Evolutionary conservation across 2,797 vertebrate species (phyloP).

Genomic region (Sphenodon punctatus): DNA sequence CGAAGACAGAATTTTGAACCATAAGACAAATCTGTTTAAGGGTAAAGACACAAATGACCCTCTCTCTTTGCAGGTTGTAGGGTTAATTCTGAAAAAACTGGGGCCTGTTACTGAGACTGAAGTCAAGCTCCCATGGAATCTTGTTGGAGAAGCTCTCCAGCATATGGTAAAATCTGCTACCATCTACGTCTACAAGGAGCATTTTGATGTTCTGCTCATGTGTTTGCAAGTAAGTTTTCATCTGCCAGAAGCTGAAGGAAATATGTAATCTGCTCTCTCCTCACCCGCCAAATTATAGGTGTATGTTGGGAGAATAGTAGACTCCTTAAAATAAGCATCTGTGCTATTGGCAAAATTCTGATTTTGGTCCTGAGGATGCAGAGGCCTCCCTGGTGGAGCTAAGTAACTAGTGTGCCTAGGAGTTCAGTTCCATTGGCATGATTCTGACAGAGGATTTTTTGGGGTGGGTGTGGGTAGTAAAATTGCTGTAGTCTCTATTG

Average conservation of each 20-base stretch:
- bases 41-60: not conserved
- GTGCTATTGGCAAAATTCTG: not conserved
- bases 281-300: not conserved
- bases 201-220: constrained; percentile 87
- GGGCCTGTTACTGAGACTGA: constrained; percentile 82
- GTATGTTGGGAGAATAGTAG: not conserved
- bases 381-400: not conserved
- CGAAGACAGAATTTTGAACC: not conserved
- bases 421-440: too few relatives aligned
- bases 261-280: not conserved
- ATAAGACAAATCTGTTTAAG: too few relatives aligned
- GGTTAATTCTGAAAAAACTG: constrained; percentile 84
- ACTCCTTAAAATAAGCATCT: not conserved
- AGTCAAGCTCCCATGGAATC: constrained; percentile 80
- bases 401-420: too few relatives aligned
- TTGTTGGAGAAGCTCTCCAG: constrained; percentile 84
- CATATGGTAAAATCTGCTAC: constrained; percentile 85
- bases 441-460: too few relatives aligned
- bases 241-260: not conserved
- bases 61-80: constrained; percentile 79
- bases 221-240: constrained; percentile 82
- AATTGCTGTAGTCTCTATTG: too few relatives aligned
- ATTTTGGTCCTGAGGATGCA: not conserved
- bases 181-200: constrained; percentile 81
- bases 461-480: too few relatives aligned